A percentile compares a stretch with the other conserved stretches of the same genome.
phyloP scores from a whole-genome alignment of 2,113 vertebrate species.

The Hylia prasina region DNA sequence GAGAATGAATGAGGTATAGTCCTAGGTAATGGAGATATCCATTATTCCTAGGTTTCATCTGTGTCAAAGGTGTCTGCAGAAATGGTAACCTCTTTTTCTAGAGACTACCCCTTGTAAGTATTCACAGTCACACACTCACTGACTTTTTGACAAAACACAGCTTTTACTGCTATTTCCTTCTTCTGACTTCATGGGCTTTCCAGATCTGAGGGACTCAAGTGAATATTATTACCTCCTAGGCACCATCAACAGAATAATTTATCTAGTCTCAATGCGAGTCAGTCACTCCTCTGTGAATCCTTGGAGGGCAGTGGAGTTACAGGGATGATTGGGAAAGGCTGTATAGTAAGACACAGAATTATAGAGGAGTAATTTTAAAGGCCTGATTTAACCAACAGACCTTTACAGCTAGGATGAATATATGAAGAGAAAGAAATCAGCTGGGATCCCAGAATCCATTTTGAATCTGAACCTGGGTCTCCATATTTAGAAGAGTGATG shows the following conservation, averaged over 20 bases:
- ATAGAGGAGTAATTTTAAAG: background rate
- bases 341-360: background rate
- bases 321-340: background rate
- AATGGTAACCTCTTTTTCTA: background rate
- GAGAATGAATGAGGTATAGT: background rate
- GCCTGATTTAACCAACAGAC: background rate
- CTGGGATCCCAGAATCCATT: background rate
- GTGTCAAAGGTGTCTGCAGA: background rate
- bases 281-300: conserved; percentile 1
- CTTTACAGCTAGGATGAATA: background rate
- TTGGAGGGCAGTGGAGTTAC: conserved; percentile 3
- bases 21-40: background rate
- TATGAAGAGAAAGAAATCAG: background rate
- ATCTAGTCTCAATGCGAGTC: background rate
- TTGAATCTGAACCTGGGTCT: background rate
- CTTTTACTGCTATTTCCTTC: conserved; percentile 8
- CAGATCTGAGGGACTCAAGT: background rate
- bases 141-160: conserved; percentile 1
- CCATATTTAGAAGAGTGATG: background rate
- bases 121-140: conserved; percentile 14
- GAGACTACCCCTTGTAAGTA: background rate
- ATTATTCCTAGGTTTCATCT: background rate
- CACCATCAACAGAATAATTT: conserved; percentile 24
- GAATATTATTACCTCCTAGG: conserved; percentile 32
- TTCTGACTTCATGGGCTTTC: background rate